A percentile compares a stretch with the other conserved stretches of the same genome.
phyloP scores from a whole-genome alignment of 2,888 invertebrate genomes.

The Pandemis cinnamomeana region DNA sequence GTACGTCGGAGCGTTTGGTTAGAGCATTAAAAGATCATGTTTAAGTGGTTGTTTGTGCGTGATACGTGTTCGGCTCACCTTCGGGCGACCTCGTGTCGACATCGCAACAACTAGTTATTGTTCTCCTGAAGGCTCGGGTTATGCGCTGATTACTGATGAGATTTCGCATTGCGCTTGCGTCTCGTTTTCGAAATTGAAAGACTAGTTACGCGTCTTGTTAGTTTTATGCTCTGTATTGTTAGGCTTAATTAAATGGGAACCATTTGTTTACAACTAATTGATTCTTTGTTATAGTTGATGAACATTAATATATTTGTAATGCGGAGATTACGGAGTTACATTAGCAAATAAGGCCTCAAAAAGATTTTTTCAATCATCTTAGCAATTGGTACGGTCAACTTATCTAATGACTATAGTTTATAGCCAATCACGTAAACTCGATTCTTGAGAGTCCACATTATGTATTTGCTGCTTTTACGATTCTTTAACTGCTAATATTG shows the following conservation, averaged over 20 bases:
- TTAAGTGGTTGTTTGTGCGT: slow-evolving; percentile 53
- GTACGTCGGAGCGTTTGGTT: slow-evolving; percentile 6
- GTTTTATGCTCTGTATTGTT: neutral
- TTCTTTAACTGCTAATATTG: neutral
- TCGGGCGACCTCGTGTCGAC: slow-evolving; percentile 82
- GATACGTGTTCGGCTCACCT: slow-evolving; percentile 78
- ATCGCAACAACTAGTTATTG: slow-evolving; percentile 76
- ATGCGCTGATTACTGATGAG: slow-evolving; percentile 80
- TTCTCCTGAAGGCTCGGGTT: slow-evolving; percentile 75
- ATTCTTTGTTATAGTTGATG: neutral
- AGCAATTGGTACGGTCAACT: no score
- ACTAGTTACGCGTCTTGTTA: neutral
- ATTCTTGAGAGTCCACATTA: no score
- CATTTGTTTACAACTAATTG: neutral
- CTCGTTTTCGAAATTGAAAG: slow-evolving; percentile 67
- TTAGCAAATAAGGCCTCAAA: no score
- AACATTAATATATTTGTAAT: no score
- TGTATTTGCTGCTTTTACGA: no score
- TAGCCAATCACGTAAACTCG: no score
- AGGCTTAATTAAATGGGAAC: neutral
- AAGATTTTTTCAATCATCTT: no score
- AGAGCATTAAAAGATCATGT: slow-evolving; percentile 37
- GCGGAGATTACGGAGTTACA: no score
- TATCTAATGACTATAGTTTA: no score
- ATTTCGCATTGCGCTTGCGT: slow-evolving; percentile 54